Evolutionary conservation across 2,113 vertebrate genomes (phyloP).

Genomic region (Oreochromis aureus): DNA sequence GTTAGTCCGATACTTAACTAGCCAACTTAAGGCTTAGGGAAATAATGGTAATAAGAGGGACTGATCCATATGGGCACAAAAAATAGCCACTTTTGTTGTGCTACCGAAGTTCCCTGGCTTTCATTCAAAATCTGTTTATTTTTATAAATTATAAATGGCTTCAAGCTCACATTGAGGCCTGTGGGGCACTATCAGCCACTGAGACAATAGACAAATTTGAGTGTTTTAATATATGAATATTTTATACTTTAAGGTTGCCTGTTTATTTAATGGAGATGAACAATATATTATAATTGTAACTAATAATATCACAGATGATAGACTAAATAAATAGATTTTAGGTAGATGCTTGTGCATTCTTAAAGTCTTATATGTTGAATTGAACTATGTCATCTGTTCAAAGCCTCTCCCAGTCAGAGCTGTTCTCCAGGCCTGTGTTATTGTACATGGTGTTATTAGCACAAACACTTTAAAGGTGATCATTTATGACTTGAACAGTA

Average conservation of each 20-base stretch:
- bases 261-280: no score
- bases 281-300: neutral
- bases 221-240: no score
- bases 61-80: neutral
- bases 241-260: no score
- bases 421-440: neutral
- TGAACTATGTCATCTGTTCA: neutral
- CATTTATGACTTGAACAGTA: neutral
- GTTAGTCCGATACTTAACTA: neutral
- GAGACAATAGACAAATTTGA: no score
- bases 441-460: neutral
- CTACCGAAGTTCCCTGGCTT: neutral
- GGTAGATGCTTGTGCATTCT: no score
- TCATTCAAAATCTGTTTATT: neutral
- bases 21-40: neutral
- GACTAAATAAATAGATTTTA: neutral
- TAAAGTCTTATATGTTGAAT: neutral
- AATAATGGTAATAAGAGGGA: neutral
- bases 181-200: no score
- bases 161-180: neutral
- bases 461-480: neutral
- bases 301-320: neutral
- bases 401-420: neutral
- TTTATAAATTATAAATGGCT: neutral
- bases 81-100: neutral